Evolutionary conservation across 2,888 invertebrate genomes (phyloP).

Genomic region (Phengaris alcon): DNA sequence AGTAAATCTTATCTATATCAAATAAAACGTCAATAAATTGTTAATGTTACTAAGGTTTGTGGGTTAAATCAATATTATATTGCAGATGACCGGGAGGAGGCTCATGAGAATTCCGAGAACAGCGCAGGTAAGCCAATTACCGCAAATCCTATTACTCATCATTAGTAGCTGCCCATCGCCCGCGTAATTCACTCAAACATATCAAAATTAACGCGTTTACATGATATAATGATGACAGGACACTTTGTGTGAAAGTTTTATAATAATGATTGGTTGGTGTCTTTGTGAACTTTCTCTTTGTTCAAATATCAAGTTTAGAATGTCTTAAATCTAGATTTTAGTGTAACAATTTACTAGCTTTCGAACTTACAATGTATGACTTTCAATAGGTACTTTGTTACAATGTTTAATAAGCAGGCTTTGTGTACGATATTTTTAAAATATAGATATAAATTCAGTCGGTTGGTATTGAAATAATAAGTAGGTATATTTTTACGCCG

Average conservation of each 20-base stretch:
- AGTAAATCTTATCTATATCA: too few species aligned
- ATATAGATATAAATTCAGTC: too few species aligned
- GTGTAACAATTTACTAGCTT: too few species aligned
- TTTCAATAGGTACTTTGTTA: too few species aligned
- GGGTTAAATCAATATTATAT: slow-evolving; percentile 31
- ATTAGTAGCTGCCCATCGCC: neutral
- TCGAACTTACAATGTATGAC: too few species aligned
- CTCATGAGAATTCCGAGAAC: slow-evolving; percentile 58
- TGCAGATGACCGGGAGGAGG: slow-evolving; percentile 51
- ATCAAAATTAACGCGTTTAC: neutral
- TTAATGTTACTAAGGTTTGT: neutral
- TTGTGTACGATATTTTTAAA: too few species aligned
- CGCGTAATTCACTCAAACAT: neutral
- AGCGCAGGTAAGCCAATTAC: slow-evolving; percentile 51
- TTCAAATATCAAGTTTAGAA: neutral
- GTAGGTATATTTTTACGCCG: too few species aligned
- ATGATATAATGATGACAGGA: neutral
- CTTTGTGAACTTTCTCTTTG: neutral
- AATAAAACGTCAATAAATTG: too few species aligned
- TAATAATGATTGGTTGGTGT: neutral
- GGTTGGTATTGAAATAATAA: too few species aligned
- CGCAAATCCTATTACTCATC: slow-evolving; percentile 19
- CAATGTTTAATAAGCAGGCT: too few species aligned
- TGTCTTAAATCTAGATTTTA: too few species aligned
- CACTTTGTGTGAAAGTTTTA: neutral